A percentile compares a stretch with the other conserved stretches of the same genome.
Evolutionary conservation across 2,113 vertebrate genomes (phyloP).

Genomic region (Ptychochromis oligacanthus): DNA sequence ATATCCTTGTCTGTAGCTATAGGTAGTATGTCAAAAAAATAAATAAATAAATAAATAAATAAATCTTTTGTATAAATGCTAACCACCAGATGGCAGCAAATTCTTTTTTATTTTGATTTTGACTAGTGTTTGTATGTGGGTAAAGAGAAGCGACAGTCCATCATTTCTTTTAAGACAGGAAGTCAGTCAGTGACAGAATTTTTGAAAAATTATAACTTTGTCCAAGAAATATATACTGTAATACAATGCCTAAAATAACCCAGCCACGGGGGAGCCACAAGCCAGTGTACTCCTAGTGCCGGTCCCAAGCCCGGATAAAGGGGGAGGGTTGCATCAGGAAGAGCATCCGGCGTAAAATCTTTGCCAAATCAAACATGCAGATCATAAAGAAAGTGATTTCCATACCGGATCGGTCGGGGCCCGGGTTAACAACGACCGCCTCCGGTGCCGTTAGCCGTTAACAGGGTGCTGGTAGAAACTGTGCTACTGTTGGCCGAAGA

Average conservation of each 20-base stretch:
- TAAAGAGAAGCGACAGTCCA: not conserved
- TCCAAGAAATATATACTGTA: not conserved
- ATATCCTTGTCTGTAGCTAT: not conserved
- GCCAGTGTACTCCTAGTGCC: too few relatives aligned
- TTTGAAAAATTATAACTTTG: not conserved
- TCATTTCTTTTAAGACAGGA: not conserved
- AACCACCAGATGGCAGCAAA: slow-evolving; percentile 2
- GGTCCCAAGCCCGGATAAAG: too few relatives aligned
- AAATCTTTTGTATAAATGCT: not conserved
- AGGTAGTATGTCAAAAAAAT: not conserved
- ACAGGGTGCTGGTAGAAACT: too few relatives aligned
- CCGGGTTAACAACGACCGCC: too few relatives aligned
- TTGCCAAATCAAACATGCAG: too few relatives aligned
- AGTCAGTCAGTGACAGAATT: not conserved
- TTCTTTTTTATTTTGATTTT: not conserved
- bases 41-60: not conserved
- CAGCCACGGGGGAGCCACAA: too few relatives aligned
- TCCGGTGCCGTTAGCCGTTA: too few relatives aligned
- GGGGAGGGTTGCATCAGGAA: too few relatives aligned
- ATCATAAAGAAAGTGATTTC: too few relatives aligned
- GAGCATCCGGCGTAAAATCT: too few relatives aligned
- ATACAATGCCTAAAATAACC: not conserved
- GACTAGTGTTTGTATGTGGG: not conserved
- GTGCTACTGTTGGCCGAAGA: too few relatives aligned
- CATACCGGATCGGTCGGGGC: too few relatives aligned